A percentile compares a stretch with the other conserved stretches of the same genome.
Conservation (phyloP, 2,113 vertebrate species). For the Chloebia gouldiae region DNA sequence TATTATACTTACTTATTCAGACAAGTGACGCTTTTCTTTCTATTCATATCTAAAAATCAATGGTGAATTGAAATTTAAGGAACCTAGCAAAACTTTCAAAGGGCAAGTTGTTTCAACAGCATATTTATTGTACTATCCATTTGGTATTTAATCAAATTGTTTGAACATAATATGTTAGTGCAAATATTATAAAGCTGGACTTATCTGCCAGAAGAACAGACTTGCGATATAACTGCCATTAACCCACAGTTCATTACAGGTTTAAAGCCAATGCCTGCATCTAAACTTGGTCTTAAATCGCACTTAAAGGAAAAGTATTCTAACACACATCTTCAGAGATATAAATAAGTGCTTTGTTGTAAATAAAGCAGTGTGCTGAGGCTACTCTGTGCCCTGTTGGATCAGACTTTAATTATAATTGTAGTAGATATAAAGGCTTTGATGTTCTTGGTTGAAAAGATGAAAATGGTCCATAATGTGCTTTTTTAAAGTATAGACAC, state of each 20-base stretch:
- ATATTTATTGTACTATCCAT: neutral
- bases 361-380: neutral
- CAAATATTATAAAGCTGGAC: neutral
- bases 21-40: neutral
- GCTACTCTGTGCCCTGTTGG: neutral
- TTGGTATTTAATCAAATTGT: neutral
- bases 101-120: neutral
- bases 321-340: neutral
- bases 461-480: constrained; percentile 15
- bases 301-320: neutral
- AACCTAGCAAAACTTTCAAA: neutral
- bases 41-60: neutral
- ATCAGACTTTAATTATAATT: neutral
- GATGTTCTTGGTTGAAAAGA: neutral
- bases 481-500: constrained; percentile 32
- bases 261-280: neutral
- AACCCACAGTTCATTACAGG: neutral
- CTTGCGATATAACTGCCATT: neutral
- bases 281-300: neutral
- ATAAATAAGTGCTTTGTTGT: neutral
- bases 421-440: neutral
- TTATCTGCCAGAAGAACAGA: neutral
- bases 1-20: neutral
- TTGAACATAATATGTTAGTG: neutral
- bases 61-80: neutral